Evolutionary conservation across 2,113 vertebrate genomes (phyloP).

Genomic region (Passer montanus): DNA sequence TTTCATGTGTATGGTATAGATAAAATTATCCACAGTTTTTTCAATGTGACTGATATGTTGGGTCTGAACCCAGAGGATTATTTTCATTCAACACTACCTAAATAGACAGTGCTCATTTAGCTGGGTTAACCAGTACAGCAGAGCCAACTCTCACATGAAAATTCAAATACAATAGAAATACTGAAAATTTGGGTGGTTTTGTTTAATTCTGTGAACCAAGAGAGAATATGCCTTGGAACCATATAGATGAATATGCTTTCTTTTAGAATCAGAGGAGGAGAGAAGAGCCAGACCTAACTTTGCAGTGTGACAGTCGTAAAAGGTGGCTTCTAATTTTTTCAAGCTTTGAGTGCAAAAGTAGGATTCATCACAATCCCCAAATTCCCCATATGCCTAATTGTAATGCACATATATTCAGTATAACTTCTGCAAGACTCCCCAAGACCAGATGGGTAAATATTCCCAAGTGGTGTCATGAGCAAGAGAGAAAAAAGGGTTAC

Average conservation of each 20-base stretch:
- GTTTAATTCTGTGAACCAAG: neutral
- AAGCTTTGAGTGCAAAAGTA: neutral
- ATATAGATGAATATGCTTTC: neutral
- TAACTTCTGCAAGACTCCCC: neutral
- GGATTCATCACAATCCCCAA: accelerated
- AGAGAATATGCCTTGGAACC: neutral
- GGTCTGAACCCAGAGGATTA: conserved; percentile 46
- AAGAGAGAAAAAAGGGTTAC: neutral
- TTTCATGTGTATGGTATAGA: neutral
- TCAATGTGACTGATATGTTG: conserved; percentile 39
- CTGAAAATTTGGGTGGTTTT: neutral
- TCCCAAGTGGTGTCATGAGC: neutral
- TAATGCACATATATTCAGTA: neutral
- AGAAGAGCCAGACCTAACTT: neutral
- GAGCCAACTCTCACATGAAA: neutral
- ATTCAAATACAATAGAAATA: neutral
- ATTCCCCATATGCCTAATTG: neutral
- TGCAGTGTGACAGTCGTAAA: neutral
- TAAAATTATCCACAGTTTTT: conserved; percentile 35
- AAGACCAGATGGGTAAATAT: neutral
- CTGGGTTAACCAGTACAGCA: neutral
- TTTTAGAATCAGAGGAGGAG: neutral
- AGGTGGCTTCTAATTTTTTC: neutral
- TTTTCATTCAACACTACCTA: conserved; percentile 56
- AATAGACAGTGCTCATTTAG: conserved; percentile 36